Base-by-base conservation (phyloP, 2,113 vertebrate species). In the Saimiri boliviensis region DNA sequence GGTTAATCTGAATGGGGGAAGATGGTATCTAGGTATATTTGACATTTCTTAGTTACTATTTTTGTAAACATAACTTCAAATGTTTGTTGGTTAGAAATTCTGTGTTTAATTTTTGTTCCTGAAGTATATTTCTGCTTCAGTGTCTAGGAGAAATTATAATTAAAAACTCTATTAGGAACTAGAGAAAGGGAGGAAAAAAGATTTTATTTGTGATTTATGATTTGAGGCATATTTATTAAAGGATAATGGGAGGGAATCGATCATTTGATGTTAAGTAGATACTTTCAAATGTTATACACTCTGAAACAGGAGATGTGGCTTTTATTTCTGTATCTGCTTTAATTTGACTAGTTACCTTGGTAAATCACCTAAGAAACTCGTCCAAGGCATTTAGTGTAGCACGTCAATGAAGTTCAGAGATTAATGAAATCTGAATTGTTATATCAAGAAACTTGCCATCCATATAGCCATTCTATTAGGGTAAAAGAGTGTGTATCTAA, bases 201-300 rank as follows among this genome's bases (percentile, higher is more conserved):
- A 63, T 92, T 86, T 89, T 95, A 87, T 56, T 81, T 85, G 27
- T 5, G 25, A 12, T 37, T 35, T 54, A 5, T 80, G 4, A 79
- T 47, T 89, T 77, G 80, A 92, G 79, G 23, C 16, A 63, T 49
- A 87, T 87, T 89, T 86, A 47, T 77, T 70, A 93, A 81, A 76
- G 32, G 56, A 40, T 74, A 84, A 27, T 73, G n/a, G 19, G 45
- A 97, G 8, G 13, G 71, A 73, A n/a, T 11, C 27, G 4, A 20
- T 95, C 27, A 7, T 83, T 86, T 56, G 27, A 92, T 93, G 21
- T 70, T 93, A 92, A 88, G 5, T 94, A 84, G 84, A 97, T 77
- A 52, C 27, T 93, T 89, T 2, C 42, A 35, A 20, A 66, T 87
- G 40, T 71, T 80, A 71, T 40, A 56, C 42, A 66, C 4, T 17